Evolutionary conservation across 2,888 invertebrate species (phyloP), one percentile per base, ranked within the genome.

Genomic region (Caenorhabditis sp.): DNA sequence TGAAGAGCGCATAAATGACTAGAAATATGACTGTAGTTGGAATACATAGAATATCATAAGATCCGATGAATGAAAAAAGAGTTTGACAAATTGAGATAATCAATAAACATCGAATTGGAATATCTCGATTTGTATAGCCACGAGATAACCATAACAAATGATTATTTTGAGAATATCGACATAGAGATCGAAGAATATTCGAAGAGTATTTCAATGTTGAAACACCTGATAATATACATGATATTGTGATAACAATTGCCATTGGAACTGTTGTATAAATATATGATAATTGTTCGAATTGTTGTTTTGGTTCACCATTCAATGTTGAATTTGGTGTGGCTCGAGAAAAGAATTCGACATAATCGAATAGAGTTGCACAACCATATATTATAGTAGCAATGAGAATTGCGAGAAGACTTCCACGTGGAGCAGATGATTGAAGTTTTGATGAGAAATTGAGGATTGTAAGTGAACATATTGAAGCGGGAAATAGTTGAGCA

Each of bases 1-100:
- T 70, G 68, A 76, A 76, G 0, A 76, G 21, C 0, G 68, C 58
- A 31, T 76, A 76, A 14, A 62, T 62, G 23, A 71, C 58, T 1
- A 76, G 51, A 57, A 62, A 76, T 59, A 71, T 64, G 0, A 64
- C 62, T 1, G 70, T 76, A 10, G 54, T 60, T 12, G 76, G 76
- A 23, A 76, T 71, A 27, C 70, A 70, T 1, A 76, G 62, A 21
- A 76, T 27, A 37, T 76, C 76, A 57, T 76, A 76, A 23, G 69
- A 66, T 17, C 75, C 74, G 36, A 74, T 66, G 0, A 67, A 60
- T 3, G 66, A 66, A 24, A 69, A 63, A 19, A 69, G 21, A 17
- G 62, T 66, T 26, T 68, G 68, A 37, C 58, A n/a, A 2, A 65
- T 62, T 2, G 73, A 69, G 6, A 73, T 31, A 27, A 68, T 24